Conservation (phyloP, 2,113 vertebrate species). For the Indri indri region DNA sequence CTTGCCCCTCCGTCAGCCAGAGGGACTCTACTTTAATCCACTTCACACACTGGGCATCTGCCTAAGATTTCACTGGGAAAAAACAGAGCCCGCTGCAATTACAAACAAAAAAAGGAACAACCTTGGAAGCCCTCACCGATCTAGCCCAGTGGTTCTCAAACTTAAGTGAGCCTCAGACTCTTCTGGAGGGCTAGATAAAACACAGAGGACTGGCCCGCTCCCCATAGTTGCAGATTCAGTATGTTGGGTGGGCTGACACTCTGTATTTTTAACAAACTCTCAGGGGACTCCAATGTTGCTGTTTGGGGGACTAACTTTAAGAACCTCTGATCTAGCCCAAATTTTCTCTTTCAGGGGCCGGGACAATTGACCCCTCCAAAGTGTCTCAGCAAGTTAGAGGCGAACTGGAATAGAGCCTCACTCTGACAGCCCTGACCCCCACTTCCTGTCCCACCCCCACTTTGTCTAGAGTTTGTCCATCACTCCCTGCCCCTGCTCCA, state of each 20-base stretch:
- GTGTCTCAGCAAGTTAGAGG: not conserved
- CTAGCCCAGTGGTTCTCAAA: not conserved
- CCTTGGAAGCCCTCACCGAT: not conserved
- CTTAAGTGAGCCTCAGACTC: not conserved
- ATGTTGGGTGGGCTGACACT: not conserved
- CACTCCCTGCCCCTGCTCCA: too few species aligned
- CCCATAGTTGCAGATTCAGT: not conserved
- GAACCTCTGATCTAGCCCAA: not conserved
- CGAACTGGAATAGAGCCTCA: not conserved
- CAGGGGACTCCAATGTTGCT: not conserved
- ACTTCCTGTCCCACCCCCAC: rapidly evolving
- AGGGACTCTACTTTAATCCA: not conserved
- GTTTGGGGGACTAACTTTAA: not conserved
- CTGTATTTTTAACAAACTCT: not conserved
- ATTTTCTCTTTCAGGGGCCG: not conserved
- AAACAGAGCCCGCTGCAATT: not conserved
- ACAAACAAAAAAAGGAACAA: not conserved
- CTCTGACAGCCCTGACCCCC: not conserved
- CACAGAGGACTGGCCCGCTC: not conserved
- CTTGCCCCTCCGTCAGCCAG: not conserved
- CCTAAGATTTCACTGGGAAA: not conserved
- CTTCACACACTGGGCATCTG: not conserved
- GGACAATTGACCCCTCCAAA: not conserved
- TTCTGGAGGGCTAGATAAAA: not conserved
- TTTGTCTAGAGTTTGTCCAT: not conserved